Evolutionary conservation across 2,113 vertebrate species (phyloP), one percentile per base, ranked within the genome.

Genomic region (Setophaga kirtlandii): DNA sequence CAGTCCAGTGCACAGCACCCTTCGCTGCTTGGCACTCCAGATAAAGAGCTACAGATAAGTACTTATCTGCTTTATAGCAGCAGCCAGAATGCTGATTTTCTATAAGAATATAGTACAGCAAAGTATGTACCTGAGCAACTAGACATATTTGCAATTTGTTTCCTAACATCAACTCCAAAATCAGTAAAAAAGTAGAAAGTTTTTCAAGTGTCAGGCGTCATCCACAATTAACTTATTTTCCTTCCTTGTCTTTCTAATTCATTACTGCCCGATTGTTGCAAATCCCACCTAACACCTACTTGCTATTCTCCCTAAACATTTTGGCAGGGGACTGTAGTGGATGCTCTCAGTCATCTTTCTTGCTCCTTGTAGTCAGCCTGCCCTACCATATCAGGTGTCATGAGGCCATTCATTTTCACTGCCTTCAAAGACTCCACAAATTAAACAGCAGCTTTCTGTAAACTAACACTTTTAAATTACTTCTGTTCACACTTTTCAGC

Each of bases 381-480:
- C 20, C 56, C 41, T 47, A 21, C 8, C 4, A 3, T 27, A 67
- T 59, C 20, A 68, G 21, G 17, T 73, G 30, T 86, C 58, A 62
- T 37, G 12, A 59, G 46, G 15, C 23, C 30, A 21, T 73, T 93
- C 37, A 69, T 90, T 90, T 42, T 77, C 69, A 74, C 5, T 3
- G 1, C 30, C 75, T 93, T 76, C 89, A 74, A 89, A 94, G 67
- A 15, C 83, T 89, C 23, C 39, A 58, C 70, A 76, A 91, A 90
- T 87, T 85, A 87, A 96, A 63, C 41, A 82, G 39, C 22, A 87
- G 13, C n/a, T 74, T 89, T 91, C 82, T 77, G 46, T 80, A 95
- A 85, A 62, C 71, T 70, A 91, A 85, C 89, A 92, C 94, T 81
- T 97, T 60, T 13, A 87, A 92, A 96, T 97, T 95, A 71, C 68